Conservation (phyloP, 2,113 vertebrate species). For the Pyrgilauda ruficollis region DNA sequence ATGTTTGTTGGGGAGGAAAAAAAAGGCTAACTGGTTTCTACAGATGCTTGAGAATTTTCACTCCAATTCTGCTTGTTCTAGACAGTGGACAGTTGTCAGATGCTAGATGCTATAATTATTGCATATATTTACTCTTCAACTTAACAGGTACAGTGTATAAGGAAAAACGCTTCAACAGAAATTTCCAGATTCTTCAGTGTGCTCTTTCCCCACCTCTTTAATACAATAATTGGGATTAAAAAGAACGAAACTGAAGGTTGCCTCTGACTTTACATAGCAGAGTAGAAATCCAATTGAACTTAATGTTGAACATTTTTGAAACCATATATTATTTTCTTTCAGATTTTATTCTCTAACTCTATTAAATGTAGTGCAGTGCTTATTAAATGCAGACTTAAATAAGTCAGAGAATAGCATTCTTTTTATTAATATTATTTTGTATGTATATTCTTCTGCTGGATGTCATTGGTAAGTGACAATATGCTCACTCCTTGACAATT, state of each 20-base stretch:
- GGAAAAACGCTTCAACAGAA: background rate
- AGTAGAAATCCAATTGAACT: background rate
- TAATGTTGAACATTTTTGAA: background rate
- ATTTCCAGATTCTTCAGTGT: background rate
- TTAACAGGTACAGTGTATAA: background rate
- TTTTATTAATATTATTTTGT: background rate
- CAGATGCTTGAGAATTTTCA: background rate
- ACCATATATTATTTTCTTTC: background rate
- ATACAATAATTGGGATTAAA: background rate
- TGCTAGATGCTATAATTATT: background rate
- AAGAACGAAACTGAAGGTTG: background rate
- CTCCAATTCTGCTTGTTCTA: background rate
- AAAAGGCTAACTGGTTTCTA: background rate
- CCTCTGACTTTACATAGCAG: background rate
- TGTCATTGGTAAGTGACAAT: background rate
- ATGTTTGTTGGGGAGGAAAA: background rate
- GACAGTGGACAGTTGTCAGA: background rate
- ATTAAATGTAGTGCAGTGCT: background rate
- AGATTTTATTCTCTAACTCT: background rate
- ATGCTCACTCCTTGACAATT: background rate
- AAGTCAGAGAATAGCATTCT: background rate
- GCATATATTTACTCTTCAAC: background rate
- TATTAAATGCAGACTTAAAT: background rate
- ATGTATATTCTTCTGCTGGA: background rate
- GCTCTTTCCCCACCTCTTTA: background rate